Base-by-base conservation (phyloP, 2,797 vertebrate genomes). In the Micropoecilia bifurca region DNA sequence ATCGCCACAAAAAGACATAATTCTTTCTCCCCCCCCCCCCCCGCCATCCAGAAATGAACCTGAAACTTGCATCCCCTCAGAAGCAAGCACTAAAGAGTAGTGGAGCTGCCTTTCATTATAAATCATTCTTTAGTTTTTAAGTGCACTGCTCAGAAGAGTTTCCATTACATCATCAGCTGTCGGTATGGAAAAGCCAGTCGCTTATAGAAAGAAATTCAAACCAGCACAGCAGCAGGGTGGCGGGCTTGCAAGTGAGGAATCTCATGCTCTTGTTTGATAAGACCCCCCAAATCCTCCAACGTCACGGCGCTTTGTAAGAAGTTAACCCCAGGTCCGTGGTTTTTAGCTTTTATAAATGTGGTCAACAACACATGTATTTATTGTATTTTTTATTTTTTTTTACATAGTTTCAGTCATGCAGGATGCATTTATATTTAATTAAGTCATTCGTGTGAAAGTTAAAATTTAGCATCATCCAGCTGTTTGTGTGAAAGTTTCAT, bases 141-240 rank as follows among this genome's bases (percentile, higher is more conserved):
- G 92, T 87, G 85, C 71, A 33, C 88, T 74, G 80, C 89, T 93
- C 88, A 90, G 86, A 89, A 91, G 90, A 92, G 83, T 95, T 96
- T 96, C 94, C 94, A 94, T 95, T 92, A 95, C 93, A 91, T 95
- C 94, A 95, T 90, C 91, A 94, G 91, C 92, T 95, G 93, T 94
- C 92, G 91, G 91, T 88, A 88, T 85, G 88, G 73, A 91, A 71
- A 92, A 90, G 90, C 89, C 90, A 90, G 90, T 90, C 79, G 46
- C 92, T 91, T 90, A 91, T 89, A 90, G 89, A 87, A 86, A 81
- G 81, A 91, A 95, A 93, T 90, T 90, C 90, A 94, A 94, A 93
- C 87, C 91, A 92, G 92, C 79, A 30, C 79, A 83, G 46, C 68
- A 82, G 69, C 69, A 74, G 68, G 50, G 81, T 71, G 83, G 87